A percentile compares a stretch with the other conserved stretches of the same genome.
phyloP scores from a whole-genome alignment of 2,797 vertebrate species.

The Garrulus glandarius region DNA sequence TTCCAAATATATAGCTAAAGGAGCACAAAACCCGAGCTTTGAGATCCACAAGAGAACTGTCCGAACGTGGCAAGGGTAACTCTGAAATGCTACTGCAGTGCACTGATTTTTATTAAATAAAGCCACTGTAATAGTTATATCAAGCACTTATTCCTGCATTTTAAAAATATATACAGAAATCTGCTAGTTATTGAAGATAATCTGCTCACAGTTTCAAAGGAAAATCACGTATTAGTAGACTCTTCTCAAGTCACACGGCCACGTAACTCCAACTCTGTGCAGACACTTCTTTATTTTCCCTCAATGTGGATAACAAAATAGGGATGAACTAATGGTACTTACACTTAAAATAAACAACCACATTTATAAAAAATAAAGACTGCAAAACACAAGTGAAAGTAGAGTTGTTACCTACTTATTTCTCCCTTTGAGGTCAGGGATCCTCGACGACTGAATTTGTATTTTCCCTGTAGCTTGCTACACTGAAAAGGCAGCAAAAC shows the following conservation, averaged over 20 bases:
- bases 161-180: neutral
- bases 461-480: neutral
- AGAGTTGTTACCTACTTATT: neutral
- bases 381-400: neutral
- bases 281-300: neutral
- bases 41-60: neutral
- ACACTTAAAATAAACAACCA: neutral
- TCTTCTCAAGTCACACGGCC: neutral
- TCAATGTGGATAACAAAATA: neutral
- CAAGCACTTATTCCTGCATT: neutral
- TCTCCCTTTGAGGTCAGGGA: neutral
- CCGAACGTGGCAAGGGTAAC: neutral
- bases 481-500: constrained; percentile 15
- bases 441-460: neutral
- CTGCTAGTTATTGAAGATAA: neutral
- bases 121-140: neutral
- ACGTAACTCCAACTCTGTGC: neutral
- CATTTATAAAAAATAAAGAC: neutral
- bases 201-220: neutral
- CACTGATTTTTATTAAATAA: neutral
- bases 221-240: neutral
- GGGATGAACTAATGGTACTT: neutral
- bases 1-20: neutral
- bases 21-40: neutral
- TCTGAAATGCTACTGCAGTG: neutral